Conservation (phyloP, 2,113 vertebrate species). For the Macroglossus sobrinus region DNA sequence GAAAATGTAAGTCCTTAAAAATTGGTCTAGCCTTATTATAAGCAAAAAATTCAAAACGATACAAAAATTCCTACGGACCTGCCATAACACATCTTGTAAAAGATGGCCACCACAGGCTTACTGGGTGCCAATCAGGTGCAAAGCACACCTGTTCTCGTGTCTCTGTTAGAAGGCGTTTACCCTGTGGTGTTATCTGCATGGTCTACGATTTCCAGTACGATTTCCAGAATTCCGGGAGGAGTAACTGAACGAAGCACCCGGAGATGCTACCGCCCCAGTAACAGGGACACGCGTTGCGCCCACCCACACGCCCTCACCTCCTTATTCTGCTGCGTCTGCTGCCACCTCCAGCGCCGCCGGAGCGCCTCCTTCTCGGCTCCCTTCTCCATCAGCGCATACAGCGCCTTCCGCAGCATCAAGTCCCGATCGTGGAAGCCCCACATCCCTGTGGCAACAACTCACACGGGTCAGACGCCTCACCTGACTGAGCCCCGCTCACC, state of each 20-base stretch:
- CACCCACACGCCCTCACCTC: conserved; percentile 84
- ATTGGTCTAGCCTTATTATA: neutral
- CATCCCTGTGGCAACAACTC: conserved; percentile 87
- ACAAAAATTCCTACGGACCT: neutral
- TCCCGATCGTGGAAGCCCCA: conserved; percentile 98
- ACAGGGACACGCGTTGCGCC: neutral
- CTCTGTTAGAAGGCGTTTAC: neutral
- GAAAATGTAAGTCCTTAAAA: conserved; percentile 10
- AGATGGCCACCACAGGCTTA: neutral
- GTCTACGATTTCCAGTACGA: neutral
- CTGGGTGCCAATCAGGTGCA: neutral
- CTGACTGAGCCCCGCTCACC: neutral
- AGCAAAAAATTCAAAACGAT: neutral
- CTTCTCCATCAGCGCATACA: conserved; percentile 94
- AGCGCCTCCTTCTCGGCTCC: conserved; percentile 92
- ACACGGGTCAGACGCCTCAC: neutral
- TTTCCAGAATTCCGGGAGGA: neutral
- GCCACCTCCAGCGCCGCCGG: conserved; percentile 95
- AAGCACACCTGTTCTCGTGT: neutral
- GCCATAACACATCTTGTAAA: neutral
- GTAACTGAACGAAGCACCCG: neutral
- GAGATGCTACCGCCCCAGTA: neutral
- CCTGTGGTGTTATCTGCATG: neutral
- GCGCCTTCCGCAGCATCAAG: conserved; percentile 93
- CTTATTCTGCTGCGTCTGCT: conserved; percentile 98